phyloP scores from a whole-genome alignment of 2,888 invertebrate species.

The Eulithis prunata region DNA sequence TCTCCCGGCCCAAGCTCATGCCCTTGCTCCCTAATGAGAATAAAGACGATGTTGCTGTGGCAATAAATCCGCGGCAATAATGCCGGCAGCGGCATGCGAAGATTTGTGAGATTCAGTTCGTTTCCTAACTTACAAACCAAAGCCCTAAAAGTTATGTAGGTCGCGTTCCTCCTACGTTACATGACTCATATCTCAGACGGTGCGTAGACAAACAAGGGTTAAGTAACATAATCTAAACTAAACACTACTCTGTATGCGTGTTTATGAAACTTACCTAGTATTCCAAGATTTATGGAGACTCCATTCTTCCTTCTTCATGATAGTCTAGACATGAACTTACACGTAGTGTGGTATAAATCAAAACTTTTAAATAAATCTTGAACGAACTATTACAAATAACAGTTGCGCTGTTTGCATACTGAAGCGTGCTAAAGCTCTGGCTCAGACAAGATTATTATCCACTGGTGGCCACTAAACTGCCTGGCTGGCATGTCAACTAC shows the following conservation, averaged over 20 bases:
- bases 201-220: constrained; percentile 62
- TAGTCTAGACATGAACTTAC: not conserved
- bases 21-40: no score
- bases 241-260: constrained; percentile 28
- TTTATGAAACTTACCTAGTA: constrained; percentile 24
- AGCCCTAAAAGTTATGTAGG: constrained; percentile 29
- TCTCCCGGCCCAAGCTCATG: no score
- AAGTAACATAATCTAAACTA: constrained; percentile 37
- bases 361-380: not conserved
- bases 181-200: constrained; percentile 72
- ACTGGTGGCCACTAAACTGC: constrained; percentile 29
- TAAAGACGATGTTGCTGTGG: no score
- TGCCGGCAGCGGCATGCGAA: no score
- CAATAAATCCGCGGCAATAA: no score
- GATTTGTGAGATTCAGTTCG: no score
- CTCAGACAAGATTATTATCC: constrained; percentile 33
- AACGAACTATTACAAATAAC: constrained; percentile 15
- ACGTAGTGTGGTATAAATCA: not conserved
- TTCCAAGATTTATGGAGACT: constrained; percentile 13
- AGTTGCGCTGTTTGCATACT: constrained; percentile 28
- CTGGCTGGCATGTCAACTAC: constrained; percentile 42
- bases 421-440: constrained; percentile 29
- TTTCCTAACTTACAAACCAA: constrained; percentile 7
- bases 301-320: constrained; percentile 3
- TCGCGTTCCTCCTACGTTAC: constrained; percentile 60